Base-by-base conservation (phyloP, 1,140 invertebrate genomes). In the Monochamus saltuarius region DNA sequence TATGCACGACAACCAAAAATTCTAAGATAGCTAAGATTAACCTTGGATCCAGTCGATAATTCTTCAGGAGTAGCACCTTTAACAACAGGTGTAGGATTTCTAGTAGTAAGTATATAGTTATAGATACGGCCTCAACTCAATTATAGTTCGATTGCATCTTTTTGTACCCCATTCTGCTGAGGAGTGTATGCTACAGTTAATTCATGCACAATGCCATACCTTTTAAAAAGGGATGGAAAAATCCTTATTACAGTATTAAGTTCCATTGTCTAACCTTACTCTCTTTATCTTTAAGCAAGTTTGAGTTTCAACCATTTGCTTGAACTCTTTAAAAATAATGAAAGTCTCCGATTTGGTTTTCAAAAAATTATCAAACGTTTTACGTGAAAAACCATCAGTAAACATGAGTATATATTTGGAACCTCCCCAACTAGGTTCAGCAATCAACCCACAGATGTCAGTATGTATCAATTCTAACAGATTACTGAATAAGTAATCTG, bases 31-130 rank as follows among this genome's bases (percentile, higher is more conserved):
- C 19, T 47, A 7, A 50, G n/a, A 35, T 50, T 35, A 3, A 50
- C 47, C 29, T 50, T 50, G 29, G 19, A 50, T 35, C 47, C 47
- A 29, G 47, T 50, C 47, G 22, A 50, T 19, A 50, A 29, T 50
- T 50, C 10, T 6, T 50, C 47, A 50, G 29, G 29, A 1, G 29
- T 34, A 29, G 13, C 11, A 8, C 47, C 47, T 6, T 6, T 19
- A 35, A 50, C 16, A 50, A 35, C 47, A n/a, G 19, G n/a, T 10
- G 47, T 29, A 29, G 47, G 47, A 34, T 35, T 29, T n/a, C 29
- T 6, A 35, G 9, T 50, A 36, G 34, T 11, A 50, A 35, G 37
- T 50, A 47, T 1, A 47, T 22, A 10, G 45, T 10, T 16, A 22
- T 16, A 10, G 17, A 14, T 4, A 47, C 17, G n/a, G 47, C 47